A percentile compares a stretch with the other conserved stretches of the same genome.
phyloP scores from a whole-genome alignment of 2,888 invertebrate species.

The Cantharis rustica region DNA sequence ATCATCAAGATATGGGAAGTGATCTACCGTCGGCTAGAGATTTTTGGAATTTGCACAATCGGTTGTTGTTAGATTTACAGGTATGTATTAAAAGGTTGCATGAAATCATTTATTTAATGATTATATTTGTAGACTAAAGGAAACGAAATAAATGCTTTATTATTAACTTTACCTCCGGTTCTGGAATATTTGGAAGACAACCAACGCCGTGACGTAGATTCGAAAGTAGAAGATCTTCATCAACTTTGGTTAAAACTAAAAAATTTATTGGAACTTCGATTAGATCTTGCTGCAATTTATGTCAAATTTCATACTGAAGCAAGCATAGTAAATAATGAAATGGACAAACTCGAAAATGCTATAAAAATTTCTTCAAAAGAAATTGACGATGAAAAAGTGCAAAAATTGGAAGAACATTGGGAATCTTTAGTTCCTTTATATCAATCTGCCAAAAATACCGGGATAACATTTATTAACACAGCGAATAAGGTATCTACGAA shows the following conservation, averaged over 20 bases:
- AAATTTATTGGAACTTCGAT: constrained; percentile 64
- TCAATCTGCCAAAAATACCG: constrained; percentile 68
- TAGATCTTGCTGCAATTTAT: constrained; percentile 69
- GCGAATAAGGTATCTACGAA: constrained; percentile 59
- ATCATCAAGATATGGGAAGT: constrained; percentile 76
- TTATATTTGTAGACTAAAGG: constrained; percentile 63
- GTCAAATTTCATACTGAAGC: constrained; percentile 75
- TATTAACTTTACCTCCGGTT: constrained; percentile 66
- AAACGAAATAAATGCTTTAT: constrained; percentile 68
- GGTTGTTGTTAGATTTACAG: constrained; percentile 73
- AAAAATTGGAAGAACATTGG: constrained; percentile 68
- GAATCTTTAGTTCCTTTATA: constrained; percentile 66
- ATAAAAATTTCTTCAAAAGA: constrained; percentile 58
- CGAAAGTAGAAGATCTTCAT: constrained; percentile 66
- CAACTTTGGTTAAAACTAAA: constrained; percentile 68
- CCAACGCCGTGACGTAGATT: constrained; percentile 66
- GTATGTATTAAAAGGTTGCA: constrained; percentile 55
- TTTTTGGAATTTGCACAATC: constrained; percentile 74
- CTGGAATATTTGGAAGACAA: constrained; percentile 68
- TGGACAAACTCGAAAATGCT: constrained; percentile 68
- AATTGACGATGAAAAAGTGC: constrained; percentile 59
- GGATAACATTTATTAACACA: constrained; percentile 69
- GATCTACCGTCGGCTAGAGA: constrained; percentile 68
- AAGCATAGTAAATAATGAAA: constrained; percentile 66
- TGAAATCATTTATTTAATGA: not conserved